Percentiles rank a stretch among this genome's conserved stretches.
Evolutionary conservation across 2,888 invertebrate genomes (phyloP).

Genomic region (Drosophila nigritarsus): DNA sequence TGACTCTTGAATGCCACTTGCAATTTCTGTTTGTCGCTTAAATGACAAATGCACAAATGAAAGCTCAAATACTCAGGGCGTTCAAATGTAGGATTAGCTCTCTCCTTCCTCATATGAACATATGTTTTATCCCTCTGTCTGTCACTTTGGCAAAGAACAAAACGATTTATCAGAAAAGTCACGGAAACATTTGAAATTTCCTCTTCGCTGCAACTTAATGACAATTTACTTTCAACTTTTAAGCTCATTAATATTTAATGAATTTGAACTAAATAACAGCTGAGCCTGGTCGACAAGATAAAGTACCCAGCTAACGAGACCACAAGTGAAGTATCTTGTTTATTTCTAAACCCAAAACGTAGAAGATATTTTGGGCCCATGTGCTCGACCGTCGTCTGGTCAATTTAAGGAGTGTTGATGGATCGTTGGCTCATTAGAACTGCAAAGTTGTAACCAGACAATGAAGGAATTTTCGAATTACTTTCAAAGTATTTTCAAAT

Average conservation of each 20-base stretch:
- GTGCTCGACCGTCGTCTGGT: conserved; percentile 28
- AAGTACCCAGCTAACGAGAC: conserved; percentile 26
- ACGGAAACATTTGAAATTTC: conserved; percentile 31
- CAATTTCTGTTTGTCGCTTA: conserved; percentile 45
- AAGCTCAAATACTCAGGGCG: conserved; percentile 56
- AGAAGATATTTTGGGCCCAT: conserved; percentile 10
- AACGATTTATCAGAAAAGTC: conserved; percentile 57
- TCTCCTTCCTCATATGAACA: conserved; percentile 4
- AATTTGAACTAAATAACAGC: conserved; percentile 57
- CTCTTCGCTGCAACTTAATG: conserved; percentile 27
- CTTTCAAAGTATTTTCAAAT: conserved; percentile 10
- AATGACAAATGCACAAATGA: conserved; percentile 69
- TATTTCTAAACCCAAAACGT: conserved; percentile 21
- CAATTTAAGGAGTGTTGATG: conserved; percentile 57
- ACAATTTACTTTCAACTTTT: conserved; percentile 68
- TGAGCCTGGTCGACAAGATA: conserved; percentile 47
- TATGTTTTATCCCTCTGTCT: not conserved
- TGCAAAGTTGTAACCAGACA: conserved; percentile 2
- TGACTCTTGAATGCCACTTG: conserved; percentile 40
- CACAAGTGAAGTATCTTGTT: conserved; percentile 29
- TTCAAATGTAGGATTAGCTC: conserved; percentile 42
- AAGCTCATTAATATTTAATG: conserved; percentile 77
- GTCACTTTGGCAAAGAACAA: conserved; percentile 45
- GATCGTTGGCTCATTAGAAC: conserved; percentile 37
- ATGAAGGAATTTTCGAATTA: not conserved